Evolutionary conservation across 2,797 vertebrate species (phyloP).

Genomic region (Perodicticus potto): DNA sequence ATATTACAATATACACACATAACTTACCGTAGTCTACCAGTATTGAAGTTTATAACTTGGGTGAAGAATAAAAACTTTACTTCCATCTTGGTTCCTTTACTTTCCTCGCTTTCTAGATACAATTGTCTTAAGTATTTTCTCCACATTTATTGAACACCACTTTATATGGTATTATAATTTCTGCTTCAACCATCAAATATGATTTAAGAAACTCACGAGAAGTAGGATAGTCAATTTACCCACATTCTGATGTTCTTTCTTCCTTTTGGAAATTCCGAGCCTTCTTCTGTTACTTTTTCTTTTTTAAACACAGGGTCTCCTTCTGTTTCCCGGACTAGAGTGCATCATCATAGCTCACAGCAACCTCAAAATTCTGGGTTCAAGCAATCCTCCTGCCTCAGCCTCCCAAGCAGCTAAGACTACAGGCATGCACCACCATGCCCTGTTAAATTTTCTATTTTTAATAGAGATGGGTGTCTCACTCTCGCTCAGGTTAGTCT

Average conservation of each 20-base stretch:
- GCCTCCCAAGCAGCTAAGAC: neutral
- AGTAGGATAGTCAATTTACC: neutral
- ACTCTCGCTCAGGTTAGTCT: neutral
- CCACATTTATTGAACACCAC: neutral
- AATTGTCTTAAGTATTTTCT: neutral
- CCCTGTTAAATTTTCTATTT: neutral
- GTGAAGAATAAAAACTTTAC: neutral
- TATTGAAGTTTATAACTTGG: neutral
- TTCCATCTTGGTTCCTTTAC: neutral
- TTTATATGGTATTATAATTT: neutral
- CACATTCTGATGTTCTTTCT: neutral
- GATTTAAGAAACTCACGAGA: constrained; percentile 1
- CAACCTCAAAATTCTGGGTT: neutral
- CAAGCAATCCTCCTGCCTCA: neutral
- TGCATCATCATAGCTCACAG: neutral
- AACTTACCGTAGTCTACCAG: neutral
- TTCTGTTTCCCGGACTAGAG: too few relatives aligned
- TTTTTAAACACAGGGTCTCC: neutral
- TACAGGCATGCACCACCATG: neutral
- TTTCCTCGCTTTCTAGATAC: neutral
- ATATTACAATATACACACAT: neutral
- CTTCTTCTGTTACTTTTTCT: neutral
- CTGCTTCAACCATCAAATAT: neutral
- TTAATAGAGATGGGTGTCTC: neutral
- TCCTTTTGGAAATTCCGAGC: neutral